Evolutionary conservation across 2,113 vertebrate species (phyloP), one percentile per base, ranked within the genome.

Genomic region (Atractosteus spatula): DNA sequence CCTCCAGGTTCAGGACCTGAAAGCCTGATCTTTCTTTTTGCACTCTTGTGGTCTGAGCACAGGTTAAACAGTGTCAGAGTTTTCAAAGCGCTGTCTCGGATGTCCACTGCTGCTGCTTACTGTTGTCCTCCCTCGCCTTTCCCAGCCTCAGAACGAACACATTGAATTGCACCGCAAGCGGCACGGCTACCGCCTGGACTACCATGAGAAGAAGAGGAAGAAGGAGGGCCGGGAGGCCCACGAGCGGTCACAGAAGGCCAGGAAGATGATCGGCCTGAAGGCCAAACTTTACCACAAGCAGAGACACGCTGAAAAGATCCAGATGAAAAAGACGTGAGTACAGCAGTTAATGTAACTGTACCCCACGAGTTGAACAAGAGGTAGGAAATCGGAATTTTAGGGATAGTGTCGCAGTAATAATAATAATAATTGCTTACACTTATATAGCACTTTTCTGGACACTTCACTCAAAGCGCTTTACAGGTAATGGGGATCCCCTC

Each of bases 291-390:
- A 99, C 83, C 96, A 99, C 82, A 98, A 97, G 77, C 96, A 98
- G 88, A 94, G 96, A 66, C 96, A 99, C 8, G 91, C 96, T 0
- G 97, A 99, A 88, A 99, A 99, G 90, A 96, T 98, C 83, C 97
- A 99, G 84, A 99, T 99, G 95, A 99, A 98, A 84, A 99, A 99
- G 82, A 99, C 97, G 97, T 99, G 80, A 95, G 96, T 94, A 43
- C 29, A 17, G 16, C 11, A 8, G 13, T 16, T 14, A 4, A 59
- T 12, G 11, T 12, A 59, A 59, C 3, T 8, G 56, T 14, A 12
- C 56, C 7, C 11, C 7, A 12, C 13, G 56, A 13, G n/a, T n/a
- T 59, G 56, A 59, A 14, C 3, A 59, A 29, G 29, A 29, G 29
- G 2, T 29, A 1, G 29, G 29, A 2, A 29, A 29, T 29, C 29